These are phyloP conservation scores for Nephila pilipes DNA, from an alignment of 1,140 invertebrate genomes.

Conservation along the genomic window DNA sequence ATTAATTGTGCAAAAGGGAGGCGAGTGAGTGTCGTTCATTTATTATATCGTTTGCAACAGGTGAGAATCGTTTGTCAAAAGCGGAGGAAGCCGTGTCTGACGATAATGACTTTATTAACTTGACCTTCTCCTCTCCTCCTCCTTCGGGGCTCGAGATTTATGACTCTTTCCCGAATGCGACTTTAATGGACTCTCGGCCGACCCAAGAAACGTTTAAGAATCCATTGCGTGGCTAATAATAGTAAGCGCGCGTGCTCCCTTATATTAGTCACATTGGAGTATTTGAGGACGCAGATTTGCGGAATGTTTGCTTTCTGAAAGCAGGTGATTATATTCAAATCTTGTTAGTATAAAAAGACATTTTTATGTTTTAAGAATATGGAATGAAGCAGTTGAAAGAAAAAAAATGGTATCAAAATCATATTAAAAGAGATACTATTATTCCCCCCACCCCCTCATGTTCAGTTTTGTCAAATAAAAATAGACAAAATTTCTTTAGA, in stretches of 20 bases:
- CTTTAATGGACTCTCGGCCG: not conserved
- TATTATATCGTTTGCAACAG: conserved; percentile 57
- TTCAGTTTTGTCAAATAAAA: too few relatives aligned
- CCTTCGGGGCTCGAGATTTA: conserved; percentile 44
- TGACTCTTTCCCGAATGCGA: conserved; percentile 23
- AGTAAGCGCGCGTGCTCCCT: not conserved
- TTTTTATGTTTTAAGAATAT: too few relatives aligned
- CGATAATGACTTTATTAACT: conserved; percentile 73
- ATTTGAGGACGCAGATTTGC: too few relatives aligned
- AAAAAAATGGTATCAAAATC: too few relatives aligned
- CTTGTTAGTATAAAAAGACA: too few relatives aligned
- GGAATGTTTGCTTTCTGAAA: too few relatives aligned
- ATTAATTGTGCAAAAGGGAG: conserved; percentile 63
- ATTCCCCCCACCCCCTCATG: too few relatives aligned
- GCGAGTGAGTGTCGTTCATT: conserved; percentile 31
- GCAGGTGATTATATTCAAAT: too few relatives aligned
- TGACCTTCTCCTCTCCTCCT: conserved; percentile 35
- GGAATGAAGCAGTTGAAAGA: too few relatives aligned
- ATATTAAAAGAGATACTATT: too few relatives aligned
- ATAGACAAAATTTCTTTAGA: too few relatives aligned
- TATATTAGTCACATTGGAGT: too few relatives aligned
- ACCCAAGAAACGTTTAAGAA: not conserved
- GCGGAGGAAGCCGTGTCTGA: conserved; percentile 43
- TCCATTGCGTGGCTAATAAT: not conserved
- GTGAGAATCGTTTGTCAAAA: conserved; percentile 64